Evolutionary conservation across 2,113 vertebrate species (phyloP), one percentile per base, ranked within the genome.

Genomic region (Paratilapia polleni): DNA sequence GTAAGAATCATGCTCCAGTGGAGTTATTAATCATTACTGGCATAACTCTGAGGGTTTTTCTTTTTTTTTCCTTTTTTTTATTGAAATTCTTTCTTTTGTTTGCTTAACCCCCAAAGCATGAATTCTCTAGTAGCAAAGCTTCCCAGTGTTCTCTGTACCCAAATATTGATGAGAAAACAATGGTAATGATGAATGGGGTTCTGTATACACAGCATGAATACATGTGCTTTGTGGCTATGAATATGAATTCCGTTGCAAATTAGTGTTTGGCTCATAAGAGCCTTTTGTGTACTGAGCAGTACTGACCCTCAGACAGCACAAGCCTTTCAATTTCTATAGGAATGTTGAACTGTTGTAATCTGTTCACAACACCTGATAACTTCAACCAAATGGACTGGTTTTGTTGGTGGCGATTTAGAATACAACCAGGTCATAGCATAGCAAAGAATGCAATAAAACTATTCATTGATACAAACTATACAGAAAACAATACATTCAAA

Each of bases 11-110:
- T 54, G 26, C 47, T 73, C 47, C 47, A 54, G 19, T 77, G 41
- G 41, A 77, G 60, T 78, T 86, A 89, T 92, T 75, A 84, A 91
- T 91, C 85, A 85, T 70, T 49, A 73, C 22, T 8, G 43, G 9
- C 8, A 61, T 28, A 73, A 83, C 49, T 4, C 34, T 61, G 7
- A 20, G n/a, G 26, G 1, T 0, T 43, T 10, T 81, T 34, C n/a
- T 22, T 56, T 56, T 49, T 70, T 49, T 20, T 14, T 22, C 2
- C 0, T 1, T 24, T 49, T 43, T 63, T 75, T 60, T 36, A 73
- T 83, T 52, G n/a, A 7, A 77, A 12, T 43, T 66, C 15, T 41
- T 82, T 63, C 12, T 47, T 63, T 89, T 77, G 52, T 87, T 66
- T 56, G 20, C n/a, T 74, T 68, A 77, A 74, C 68, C 57, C 38